Evolutionary conservation across 2,888 invertebrate species (phyloP).

Genomic region (Argyresthia albistria): DNA sequence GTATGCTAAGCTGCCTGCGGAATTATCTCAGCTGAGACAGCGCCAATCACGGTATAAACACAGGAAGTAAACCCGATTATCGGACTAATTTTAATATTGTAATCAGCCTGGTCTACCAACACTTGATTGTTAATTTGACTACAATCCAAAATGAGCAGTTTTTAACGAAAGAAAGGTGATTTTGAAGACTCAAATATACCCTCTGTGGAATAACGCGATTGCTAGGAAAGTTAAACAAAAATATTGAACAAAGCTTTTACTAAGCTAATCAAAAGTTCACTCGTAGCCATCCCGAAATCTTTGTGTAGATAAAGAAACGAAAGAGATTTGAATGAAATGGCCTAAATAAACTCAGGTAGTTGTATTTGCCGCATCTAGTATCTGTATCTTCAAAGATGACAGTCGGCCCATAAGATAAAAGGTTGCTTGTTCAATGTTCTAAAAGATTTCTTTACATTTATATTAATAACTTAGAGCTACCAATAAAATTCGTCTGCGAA

Average conservation of each 20-base stretch:
- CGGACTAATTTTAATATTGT: too few relatives aligned
- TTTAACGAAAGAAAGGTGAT: not conserved
- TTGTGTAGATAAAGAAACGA: conserved; percentile 1
- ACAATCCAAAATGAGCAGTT: too few relatives aligned
- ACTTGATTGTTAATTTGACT: too few relatives aligned
- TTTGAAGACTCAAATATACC: not conserved
- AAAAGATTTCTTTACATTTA: too few relatives aligned
- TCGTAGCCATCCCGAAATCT: conserved; percentile 1
- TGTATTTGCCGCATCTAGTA: too few relatives aligned
- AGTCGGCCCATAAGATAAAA: too few relatives aligned
- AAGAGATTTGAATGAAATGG: conserved; percentile 1
- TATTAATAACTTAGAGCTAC: too few relatives aligned
- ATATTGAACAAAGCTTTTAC: conserved; percentile 5
- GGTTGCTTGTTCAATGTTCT: too few relatives aligned
- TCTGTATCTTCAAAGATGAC: too few relatives aligned
- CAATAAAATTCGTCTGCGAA: too few relatives aligned
- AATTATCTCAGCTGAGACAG: not conserved
- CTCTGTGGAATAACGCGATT: not conserved
- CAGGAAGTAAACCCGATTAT: not conserved
- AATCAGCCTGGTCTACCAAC: too few relatives aligned
- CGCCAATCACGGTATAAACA: not conserved
- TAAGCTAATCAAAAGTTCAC: conserved; percentile 4
- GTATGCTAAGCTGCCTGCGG: conserved; percentile 9
- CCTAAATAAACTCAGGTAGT: not conserved
- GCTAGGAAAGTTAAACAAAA: not conserved